Percentiles rank a stretch among this genome's conserved stretches.
Evolutionary conservation across 2,113 vertebrate genomes (phyloP).

Genomic region (Pseudopipra pipra): DNA sequence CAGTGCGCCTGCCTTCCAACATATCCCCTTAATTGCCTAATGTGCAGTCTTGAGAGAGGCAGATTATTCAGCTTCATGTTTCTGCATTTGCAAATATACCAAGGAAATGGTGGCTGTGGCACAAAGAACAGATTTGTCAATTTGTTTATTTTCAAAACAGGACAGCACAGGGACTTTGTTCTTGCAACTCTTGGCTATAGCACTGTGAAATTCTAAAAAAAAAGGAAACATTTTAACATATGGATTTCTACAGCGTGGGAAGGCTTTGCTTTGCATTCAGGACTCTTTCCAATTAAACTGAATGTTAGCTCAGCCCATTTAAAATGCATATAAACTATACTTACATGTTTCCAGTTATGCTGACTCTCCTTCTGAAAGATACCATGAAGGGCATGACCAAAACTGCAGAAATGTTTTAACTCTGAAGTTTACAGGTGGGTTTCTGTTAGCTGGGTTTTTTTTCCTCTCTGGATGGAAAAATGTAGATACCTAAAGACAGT

Average conservation of each 20-base stretch:
- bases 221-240: constrained; percentile 54
- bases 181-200: constrained; percentile 53
- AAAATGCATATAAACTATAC: constrained; percentile 44
- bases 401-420: constrained; percentile 14
- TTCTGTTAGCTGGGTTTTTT: background rate
- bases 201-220: constrained; percentile 9
- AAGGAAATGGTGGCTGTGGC: constrained; percentile 5
- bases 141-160: constrained; percentile 68
- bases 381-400: constrained; percentile 33
- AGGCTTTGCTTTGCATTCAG: constrained; percentile 35
- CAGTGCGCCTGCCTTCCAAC: constrained; percentile 45
- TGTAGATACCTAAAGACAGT: background rate
- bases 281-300: constrained; percentile 47
- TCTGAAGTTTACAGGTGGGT: background rate
- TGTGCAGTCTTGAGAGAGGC: constrained; percentile 56
- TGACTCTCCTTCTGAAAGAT: constrained; percentile 20
- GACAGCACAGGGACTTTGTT: constrained; percentile 47
- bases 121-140: constrained; percentile 62
- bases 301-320: constrained; percentile 35
- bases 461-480: background rate
- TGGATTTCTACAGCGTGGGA: constrained; percentile 53
- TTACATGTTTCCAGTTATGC: constrained; percentile 11
- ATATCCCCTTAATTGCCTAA: constrained; percentile 65
- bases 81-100: constrained; percentile 51
- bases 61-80: constrained; percentile 55